A percentile compares a stretch with the other conserved stretches of the same genome.
These are phyloP conservation scores for Daktulosphaira vitifoliae DNA, from an alignment of 1,140 invertebrate species.

Conservation along the genomic window DNA sequence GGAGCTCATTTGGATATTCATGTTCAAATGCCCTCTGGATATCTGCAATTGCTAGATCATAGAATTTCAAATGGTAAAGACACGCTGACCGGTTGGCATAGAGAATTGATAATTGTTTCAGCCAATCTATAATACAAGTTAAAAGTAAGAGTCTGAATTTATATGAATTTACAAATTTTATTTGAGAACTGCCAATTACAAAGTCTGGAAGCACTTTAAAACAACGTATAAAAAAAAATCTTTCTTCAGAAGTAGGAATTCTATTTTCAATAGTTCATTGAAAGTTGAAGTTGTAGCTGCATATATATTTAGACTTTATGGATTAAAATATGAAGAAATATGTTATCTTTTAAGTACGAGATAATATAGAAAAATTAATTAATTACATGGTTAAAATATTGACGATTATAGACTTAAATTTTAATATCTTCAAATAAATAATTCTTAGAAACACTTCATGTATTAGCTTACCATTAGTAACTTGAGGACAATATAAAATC, in stretches of 20 bases:
- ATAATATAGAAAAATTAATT: too few relatives aligned
- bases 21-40: constrained; percentile 58
- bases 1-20: constrained; percentile 63
- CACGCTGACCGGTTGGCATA: constrained; percentile 82
- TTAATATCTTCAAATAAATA: background rate
- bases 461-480: background rate
- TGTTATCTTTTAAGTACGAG: too few relatives aligned
- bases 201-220: background rate
- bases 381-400: too few relatives aligned
- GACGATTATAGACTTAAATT: background rate
- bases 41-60: constrained; percentile 58
- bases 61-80: constrained; percentile 66
- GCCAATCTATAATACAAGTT: background rate
- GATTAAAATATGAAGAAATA: too few relatives aligned
- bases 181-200: background rate
- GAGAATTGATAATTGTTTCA: constrained; percentile 55
- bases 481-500: background rate
- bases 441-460: background rate
- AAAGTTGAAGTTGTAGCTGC: too few relatives aligned
- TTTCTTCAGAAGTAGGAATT: too few relatives aligned
- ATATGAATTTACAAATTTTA: too few relatives aligned
- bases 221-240: too few relatives aligned
- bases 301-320: too few relatives aligned
- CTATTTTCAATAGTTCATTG: too few relatives aligned
- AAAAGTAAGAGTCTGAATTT: too few relatives aligned